Evolutionary conservation across 92 coral and sea anemone species (phyloP), one percentile per base, ranked within the genome.

Genomic region (Porites evermanni): DNA sequence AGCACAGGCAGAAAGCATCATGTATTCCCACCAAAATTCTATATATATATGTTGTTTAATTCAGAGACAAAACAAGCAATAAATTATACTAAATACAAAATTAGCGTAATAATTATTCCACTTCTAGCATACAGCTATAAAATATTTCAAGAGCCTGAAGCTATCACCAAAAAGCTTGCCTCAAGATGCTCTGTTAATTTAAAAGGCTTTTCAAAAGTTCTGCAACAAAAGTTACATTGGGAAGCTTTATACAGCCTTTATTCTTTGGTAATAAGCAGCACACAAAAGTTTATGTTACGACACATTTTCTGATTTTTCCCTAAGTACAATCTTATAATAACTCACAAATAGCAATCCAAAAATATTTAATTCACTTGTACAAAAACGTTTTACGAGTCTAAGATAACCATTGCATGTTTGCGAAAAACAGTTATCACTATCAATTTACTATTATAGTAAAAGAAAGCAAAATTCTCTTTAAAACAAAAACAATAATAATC

Each of bases 51-150:
- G 23, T 8, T 24, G 14, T 11, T 29, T 24, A 63, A 16, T 63
- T 12, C n/a, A 63, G 67, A 23, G 26, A 21, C 24, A 67, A 11
- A 56, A 50, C 50, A 47, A 17, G 1, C 18, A 44, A 44, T 29
- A 29, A 44, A 44, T 71, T 71, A 71, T 20, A 0, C 19, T 21
- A 71, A 7, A 18, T 47, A 50, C 77, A 73, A 16, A 73, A 74
- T 18, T 74, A 11, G 24, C 47, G 1, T 38, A 20, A n/a, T 3
- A 60, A 13, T 21, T 75, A 75, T 56, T 76, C 67, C 26, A 58
- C 23, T 29, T 76, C 80, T 26, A 16, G 53, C 80, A 53, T 12
- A 53, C 78, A 74, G 78, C 78, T 74, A 53, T 4, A 4, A 53
- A 51, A 11, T 17, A 18, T 18, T 53, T 52, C 53, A 44, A n/a